Conservation (phyloP, 2,113 vertebrate genomes). For the Saccopteryx bilineata region DNA sequence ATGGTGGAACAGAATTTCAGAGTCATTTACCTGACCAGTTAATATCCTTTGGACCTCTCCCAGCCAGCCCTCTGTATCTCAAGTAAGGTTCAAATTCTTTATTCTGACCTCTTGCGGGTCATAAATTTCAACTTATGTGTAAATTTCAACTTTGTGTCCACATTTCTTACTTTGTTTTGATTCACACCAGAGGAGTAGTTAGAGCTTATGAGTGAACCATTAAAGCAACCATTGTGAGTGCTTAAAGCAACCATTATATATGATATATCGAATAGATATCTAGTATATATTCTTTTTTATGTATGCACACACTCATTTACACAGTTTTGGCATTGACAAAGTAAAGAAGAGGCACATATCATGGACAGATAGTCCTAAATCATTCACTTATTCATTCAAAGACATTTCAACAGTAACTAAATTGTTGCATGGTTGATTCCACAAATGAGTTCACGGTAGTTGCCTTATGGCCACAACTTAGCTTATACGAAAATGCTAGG, state of each 20-base stretch:
- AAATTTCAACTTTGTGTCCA: constrained; percentile 48
- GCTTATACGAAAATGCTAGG: neutral
- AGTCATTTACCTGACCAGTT: constrained; percentile 75
- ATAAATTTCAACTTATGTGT: constrained; percentile 78
- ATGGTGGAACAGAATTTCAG: constrained; percentile 75
- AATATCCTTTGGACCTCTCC: constrained; percentile 73
- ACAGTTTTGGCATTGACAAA: neutral
- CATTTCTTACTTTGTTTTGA: constrained; percentile 83
- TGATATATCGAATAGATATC: neutral
- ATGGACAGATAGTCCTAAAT: neutral
- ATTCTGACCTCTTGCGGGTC: constrained; percentile 47
- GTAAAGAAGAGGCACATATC: constrained; percentile 4
- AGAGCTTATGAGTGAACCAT: constrained; percentile 13
- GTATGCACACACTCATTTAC: neutral
- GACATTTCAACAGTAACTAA: neutral
- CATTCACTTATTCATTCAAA: constrained; percentile 45
- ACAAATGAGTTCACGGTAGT: neutral
- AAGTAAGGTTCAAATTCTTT: constrained; percentile 56
- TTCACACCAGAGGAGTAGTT: constrained; percentile 71
- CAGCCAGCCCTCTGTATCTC: constrained; percentile 67
- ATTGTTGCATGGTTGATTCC: neutral
- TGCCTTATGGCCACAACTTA: neutral
- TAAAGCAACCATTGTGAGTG: constrained; percentile 25
- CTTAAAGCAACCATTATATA: neutral
- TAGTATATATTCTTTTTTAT: neutral